Evolutionary conservation across 1,140 invertebrate species (phyloP), one percentile per base, ranked within the genome.

Genomic region (Euura lappo): DNA sequence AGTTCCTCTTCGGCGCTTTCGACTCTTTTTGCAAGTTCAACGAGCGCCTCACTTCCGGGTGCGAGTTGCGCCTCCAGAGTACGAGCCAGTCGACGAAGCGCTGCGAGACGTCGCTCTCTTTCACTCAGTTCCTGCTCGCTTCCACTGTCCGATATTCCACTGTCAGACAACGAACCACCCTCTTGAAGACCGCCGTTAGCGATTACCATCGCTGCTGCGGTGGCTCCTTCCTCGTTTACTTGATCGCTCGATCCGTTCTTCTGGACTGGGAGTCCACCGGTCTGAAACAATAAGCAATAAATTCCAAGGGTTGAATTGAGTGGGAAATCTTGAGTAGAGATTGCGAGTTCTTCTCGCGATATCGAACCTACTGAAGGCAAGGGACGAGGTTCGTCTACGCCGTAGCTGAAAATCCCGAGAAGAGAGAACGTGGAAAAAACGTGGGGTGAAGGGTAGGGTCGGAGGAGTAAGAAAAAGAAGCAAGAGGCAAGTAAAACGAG

Each of bases 1-100:
- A 97, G 89, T 85, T 96, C 94, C 69, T 90, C 91, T 82, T 95
- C 94, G n/a, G 93, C 93, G 75, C 93, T 90, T 75, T 93, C 92
- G 86, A 95, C 92, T 74, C 92, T 92, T 89, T 93, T 90, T 74
- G 85, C 87, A 13, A 87, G 79, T 45, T 88, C 83, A 60, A 76
- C 71, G 5, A 93, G 89, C 0, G 91, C 91, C 46, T 90, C 88
- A 75, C 91, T 92, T 42, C 91, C 90, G 0, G 93, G 92, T 28
- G 91, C 89, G 70, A 94, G 83, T 2, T 92, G 90, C 7, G 88
- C 86, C 79, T 94, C 92, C 77, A 95, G 84, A 75, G 91, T 91
- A 69, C 91, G 89, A 1, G 92, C 92, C 65, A 94, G 82, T 65
- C 91, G 88, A 65, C 92, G 88, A 2, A 96, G 88, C 4, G 90